Evolutionary conservation across 2,888 invertebrate species (phyloP), one percentile per base, ranked within the genome.

Genomic region (Epinotia ramella): DNA sequence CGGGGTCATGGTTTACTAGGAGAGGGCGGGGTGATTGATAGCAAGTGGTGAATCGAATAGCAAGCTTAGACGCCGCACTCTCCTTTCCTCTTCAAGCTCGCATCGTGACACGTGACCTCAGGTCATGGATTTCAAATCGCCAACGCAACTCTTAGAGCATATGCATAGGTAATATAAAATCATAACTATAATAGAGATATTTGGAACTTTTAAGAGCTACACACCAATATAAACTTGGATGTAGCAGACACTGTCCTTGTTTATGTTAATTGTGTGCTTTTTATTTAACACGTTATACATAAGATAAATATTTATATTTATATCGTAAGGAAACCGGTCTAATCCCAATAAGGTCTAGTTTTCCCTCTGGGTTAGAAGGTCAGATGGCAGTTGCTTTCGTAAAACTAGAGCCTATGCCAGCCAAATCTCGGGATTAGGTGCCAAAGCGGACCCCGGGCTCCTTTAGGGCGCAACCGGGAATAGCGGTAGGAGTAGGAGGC

Each of bases 41-140:
- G 16, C 16, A 5, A 5, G 5, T 49, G 49, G 49, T 49, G 16
- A 49, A 49, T 49, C 49, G 16, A 16, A 49, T 16, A 49, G 16
- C 49, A 49, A 49, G 49, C 53, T 53, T 53, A n/a, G n/a, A 53
- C 53, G 7, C n/a, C 53, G 53, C 2, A 53, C 53, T 53, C n/a
- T 53, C 53, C 53, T 53, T n/a, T 53, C 16, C n/a, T 2, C 49
- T 1, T n/a, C 4, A 16, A 53, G 53, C 53, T 20, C 68, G 67
- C 64, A 46, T 71, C 46, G 77, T 40, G 76, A 74, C 79, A 80
- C 79, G 78, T 82, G 84, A 84, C 85, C 84, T 78, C 75, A 71
- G 84, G 85, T 86, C 83, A 82, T 81, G 82, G 82, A 81, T 81
- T 79, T 79, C 78, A 78, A 77, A 66, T 56, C 20, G 24, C 53